These are phyloP conservation scores for Catharus bicknelli DNA, from an alignment of 2,113 vertebrate genomes.

Conservation along the genomic window DNA sequence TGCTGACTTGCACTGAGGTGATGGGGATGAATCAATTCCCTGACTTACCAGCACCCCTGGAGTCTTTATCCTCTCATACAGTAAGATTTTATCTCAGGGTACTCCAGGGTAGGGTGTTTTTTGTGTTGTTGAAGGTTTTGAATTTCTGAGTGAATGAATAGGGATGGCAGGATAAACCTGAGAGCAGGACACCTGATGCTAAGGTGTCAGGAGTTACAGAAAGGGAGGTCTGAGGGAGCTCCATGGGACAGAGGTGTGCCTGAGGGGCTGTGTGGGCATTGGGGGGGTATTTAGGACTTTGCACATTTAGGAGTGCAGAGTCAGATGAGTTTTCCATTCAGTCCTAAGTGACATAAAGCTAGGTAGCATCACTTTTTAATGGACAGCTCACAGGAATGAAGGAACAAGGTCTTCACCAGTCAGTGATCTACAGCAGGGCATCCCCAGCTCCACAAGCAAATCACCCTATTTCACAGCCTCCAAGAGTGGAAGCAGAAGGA, in stretches of 20 bases:
- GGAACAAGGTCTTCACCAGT: not conserved
- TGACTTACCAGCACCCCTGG: not conserved
- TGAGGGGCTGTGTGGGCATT: not conserved
- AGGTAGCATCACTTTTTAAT: not conserved
- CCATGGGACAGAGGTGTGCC: not conserved
- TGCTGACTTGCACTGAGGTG: not conserved
- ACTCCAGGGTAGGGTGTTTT: fast-evolving
- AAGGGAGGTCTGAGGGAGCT: not conserved
- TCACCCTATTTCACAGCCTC: not conserved
- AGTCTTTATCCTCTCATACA: not conserved
- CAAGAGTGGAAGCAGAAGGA: not conserved
- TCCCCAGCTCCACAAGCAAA: not conserved
- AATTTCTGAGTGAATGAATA: not conserved
- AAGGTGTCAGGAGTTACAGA: not conserved
- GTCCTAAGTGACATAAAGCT: not conserved
- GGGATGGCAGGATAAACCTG: not conserved
- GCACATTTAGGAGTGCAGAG: not conserved
- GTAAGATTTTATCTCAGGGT: not conserved
- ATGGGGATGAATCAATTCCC: not conserved
- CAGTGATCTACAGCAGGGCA: not conserved
- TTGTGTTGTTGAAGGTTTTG: not conserved
- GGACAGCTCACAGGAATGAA: not conserved
- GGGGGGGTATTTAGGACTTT: not conserved
- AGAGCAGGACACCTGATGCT: not conserved
- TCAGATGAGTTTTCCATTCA: not conserved